Evolutionary conservation across 2,113 vertebrate species (phyloP), one percentile per base, ranked within the genome.

Genomic region (Thinocorus orbignyianus): DNA sequence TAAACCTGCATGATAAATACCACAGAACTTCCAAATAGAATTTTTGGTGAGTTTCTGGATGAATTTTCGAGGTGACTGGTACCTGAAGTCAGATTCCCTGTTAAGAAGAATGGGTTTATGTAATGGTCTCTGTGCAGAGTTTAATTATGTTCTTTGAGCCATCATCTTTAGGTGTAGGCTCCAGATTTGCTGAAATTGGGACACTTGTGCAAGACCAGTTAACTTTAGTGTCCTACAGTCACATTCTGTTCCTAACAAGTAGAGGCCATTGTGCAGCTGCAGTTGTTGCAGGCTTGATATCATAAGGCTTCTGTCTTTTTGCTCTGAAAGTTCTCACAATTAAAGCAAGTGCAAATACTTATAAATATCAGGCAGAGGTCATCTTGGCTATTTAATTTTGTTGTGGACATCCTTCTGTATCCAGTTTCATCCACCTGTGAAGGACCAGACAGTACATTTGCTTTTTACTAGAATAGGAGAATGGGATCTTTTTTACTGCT

Each of bases 141-240:
- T 91, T 80, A 87, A 73, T 79, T 85, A 35, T 91, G 13, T 58
- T 90, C 82, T 86, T 83, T 86, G n/a, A 95, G 64, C 42, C 35
- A 18, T 82, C 55, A 46, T 49, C 49, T 92, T 62, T 22, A 90
- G 49, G 51, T 69, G 92, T 68, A 72, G 62, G 39, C 35, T 89
- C 19, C 84, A 85, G 22, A 51, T 96, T 81, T 84, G 61, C 61
- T 68, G 77, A 91, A 97, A 83, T 28, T 73, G 52, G 52, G 78
- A 39, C 52, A 26, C n/a, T 93, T 52, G 41, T 74, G 92, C 18
- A 58, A 39, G 83, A 74, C 10, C 28, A 42, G 68, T 83, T 82
- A 41, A 41, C 2, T 6, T 52, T 12, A 58, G 41, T 46, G 42
- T 87, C 68, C 79, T 82, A 4, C 58, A 48, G 66, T 79, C 66